These are phyloP conservation scores for Alethe castanea DNA, from an alignment of 2,113 vertebrate species.

Conservation along the genomic window DNA sequence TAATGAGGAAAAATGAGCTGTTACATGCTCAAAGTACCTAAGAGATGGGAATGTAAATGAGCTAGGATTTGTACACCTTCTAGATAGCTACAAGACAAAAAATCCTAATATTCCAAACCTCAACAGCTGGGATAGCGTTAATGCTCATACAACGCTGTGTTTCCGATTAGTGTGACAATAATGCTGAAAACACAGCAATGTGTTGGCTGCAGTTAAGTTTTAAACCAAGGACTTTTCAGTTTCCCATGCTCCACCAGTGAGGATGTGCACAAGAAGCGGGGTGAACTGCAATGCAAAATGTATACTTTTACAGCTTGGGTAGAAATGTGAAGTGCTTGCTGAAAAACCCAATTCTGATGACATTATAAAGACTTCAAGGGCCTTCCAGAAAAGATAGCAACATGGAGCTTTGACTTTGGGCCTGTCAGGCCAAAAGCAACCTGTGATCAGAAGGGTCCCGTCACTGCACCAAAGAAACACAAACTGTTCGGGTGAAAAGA, in stretches of 20 bases:
- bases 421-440: neutral
- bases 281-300: neutral
- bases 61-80: neutral
- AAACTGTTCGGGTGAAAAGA: neutral
- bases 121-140: neutral
- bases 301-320: accelerated
- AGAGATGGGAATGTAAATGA: neutral
- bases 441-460: neutral
- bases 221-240: neutral
- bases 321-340: neutral
- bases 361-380: neutral
- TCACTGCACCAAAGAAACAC: neutral
- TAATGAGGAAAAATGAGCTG: neutral
- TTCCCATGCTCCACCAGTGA: accelerated
- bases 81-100: neutral
- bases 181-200: neutral
- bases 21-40: neutral
- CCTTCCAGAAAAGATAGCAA: neutral
- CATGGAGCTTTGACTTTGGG: neutral
- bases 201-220: neutral
- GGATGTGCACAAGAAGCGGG: neutral
- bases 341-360: neutral
- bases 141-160: neutral
- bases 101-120: neutral
- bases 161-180: neutral